phyloP scores from a whole-genome alignment of 2,113 vertebrate species.

The Neogobius melanostomus region DNA sequence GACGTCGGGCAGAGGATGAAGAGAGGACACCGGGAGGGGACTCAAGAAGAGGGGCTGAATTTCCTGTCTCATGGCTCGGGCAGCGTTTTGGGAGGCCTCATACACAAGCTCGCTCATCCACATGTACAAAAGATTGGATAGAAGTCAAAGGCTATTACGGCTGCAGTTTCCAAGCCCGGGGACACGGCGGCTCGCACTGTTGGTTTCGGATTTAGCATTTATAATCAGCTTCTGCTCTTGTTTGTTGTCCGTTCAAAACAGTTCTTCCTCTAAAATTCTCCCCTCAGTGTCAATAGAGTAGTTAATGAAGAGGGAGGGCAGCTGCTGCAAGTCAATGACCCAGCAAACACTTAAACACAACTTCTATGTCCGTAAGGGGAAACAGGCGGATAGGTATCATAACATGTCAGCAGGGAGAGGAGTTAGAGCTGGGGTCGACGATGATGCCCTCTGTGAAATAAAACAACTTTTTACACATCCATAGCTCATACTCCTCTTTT shows the following conservation, averaged over 20 bases:
- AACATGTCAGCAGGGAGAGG: not conserved
- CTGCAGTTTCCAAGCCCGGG: conserved; percentile 43
- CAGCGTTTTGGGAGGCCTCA: conserved; percentile 41
- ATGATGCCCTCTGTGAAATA: too few relatives aligned
- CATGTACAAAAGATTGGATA: conserved; percentile 39
- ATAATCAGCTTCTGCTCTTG: conserved; percentile 52
- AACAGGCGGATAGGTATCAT: not conserved
- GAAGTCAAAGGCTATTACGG: conserved; percentile 34
- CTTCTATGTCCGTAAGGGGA: conserved; percentile 6
- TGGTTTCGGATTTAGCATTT: conserved; percentile 53
- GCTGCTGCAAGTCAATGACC: conserved; percentile 16
- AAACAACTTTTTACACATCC: too few relatives aligned
- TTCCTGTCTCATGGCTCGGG: conserved; percentile 27
- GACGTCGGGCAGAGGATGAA: conserved; percentile 52
- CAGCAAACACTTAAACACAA: conserved; percentile 3
- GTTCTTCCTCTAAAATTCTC: conserved; percentile 26
- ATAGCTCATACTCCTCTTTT: too few relatives aligned
- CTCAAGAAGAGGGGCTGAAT: conserved; percentile 20
- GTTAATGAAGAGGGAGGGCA: not conserved
- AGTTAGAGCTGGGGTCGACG: too few relatives aligned
- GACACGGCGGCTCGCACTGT: conserved; percentile 41
- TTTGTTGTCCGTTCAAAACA: conserved; percentile 34
- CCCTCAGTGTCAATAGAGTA: not conserved
- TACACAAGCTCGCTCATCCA: conserved; percentile 23
- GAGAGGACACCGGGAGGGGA: conserved; percentile 40